These are phyloP conservation scores for Lepus europaeus DNA, from an alignment of 2,113 vertebrate genomes.

Conservation along the genomic window DNA sequence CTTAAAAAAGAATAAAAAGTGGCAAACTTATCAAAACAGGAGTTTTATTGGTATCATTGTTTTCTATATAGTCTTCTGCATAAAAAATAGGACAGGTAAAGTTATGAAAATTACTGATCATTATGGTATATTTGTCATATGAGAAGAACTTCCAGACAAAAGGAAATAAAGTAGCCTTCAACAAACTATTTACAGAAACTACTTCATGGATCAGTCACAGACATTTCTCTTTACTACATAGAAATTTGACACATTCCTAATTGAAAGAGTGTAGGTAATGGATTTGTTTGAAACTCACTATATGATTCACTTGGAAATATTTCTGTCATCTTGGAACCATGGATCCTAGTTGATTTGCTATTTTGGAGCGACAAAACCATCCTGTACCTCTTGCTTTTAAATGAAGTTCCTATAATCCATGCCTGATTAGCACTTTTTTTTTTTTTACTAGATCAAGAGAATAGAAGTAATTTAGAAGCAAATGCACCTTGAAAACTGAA, in stretches of 20 bases:
- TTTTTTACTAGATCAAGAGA: neutral
- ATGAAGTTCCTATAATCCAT: neutral
- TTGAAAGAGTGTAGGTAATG: neutral
- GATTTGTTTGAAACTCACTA: neutral
- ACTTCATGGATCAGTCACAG: neutral
- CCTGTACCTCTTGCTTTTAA: neutral
- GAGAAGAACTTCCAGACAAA: neutral
- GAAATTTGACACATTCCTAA: neutral
- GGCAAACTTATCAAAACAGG: rapidly evolving
- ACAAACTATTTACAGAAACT: neutral
- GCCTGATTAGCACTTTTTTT: neutral
- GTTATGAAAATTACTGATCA: neutral
- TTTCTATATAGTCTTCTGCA: neutral
- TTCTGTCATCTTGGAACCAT: neutral
- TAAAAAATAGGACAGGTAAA: neutral
- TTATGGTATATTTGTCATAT: neutral
- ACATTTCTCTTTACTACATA: neutral
- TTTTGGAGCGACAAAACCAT: neutral
- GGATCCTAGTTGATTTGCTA: constrained; percentile 2
- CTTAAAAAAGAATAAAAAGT: too few species aligned
- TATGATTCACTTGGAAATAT: neutral
- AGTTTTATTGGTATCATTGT: neutral
- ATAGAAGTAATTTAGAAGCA: constrained; percentile 19
- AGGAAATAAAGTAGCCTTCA: neutral
- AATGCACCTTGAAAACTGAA: neutral